These are phyloP conservation scores for Balaenoptera acutorostrata DNA, from an alignment of 2,113 vertebrate genomes.

Conservation along the genomic window DNA sequence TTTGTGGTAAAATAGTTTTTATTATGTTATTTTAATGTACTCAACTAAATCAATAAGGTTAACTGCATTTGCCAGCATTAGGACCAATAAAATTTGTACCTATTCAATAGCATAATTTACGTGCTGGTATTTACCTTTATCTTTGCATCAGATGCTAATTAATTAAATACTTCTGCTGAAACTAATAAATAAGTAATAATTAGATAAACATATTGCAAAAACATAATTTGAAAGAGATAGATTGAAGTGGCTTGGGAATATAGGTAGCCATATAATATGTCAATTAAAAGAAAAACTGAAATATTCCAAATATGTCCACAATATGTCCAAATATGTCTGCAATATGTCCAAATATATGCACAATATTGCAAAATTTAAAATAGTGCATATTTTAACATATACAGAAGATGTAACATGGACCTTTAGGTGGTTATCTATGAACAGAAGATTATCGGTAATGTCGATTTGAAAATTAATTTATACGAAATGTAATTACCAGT, in stretches of 20 bases:
- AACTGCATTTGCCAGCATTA: constrained; percentile 77
- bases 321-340: constrained; percentile 86
- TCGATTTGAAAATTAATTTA: constrained; percentile 54
- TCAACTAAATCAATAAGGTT: constrained; percentile 83
- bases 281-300: constrained; percentile 85
- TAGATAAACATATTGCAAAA: constrained; percentile 80
- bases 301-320: constrained; percentile 85
- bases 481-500: constrained; percentile 32
- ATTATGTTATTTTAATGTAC: constrained; percentile 81
- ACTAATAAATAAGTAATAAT: constrained; percentile 85
- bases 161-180: constrained; percentile 80
- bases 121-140: constrained; percentile 80
- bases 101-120: constrained; percentile 73
- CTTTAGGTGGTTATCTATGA: constrained; percentile 68
- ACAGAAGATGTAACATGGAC: constrained; percentile 69
- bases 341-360: constrained; percentile 86
- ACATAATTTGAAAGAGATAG: constrained; percentile 79
- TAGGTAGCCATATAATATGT: constrained; percentile 82
- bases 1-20: constrained; percentile 86
- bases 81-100: constrained; percentile 79
- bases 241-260: constrained; percentile 82
- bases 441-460: constrained; percentile 35
- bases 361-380: constrained; percentile 81
- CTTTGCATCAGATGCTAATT: constrained; percentile 81
- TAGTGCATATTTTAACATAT: constrained; percentile 81